phyloP scores from a whole-genome alignment of 2,797 vertebrate genomes.

The Silurus lanzhouensis region DNA sequence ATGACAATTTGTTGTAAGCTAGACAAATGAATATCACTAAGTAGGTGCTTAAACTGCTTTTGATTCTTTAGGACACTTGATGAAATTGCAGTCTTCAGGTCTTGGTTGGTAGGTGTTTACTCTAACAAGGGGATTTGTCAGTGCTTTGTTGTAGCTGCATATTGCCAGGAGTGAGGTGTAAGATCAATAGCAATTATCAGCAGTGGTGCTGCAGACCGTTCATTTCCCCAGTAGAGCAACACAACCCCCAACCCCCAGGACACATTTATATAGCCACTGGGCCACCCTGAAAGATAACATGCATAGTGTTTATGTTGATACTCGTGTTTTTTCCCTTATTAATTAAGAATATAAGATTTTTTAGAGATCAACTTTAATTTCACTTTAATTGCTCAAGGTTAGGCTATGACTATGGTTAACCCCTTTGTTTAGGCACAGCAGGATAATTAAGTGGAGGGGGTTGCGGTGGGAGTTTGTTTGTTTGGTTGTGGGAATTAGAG shows the following conservation, averaged over 20 bases:
- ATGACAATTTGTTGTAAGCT: not conserved
- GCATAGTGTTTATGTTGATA: not conserved
- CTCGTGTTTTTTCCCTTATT: not conserved
- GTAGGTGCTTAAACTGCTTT: not conserved
- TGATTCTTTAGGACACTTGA: not conserved
- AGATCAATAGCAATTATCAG: constrained; percentile 65
- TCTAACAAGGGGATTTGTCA: constrained; percentile 47
- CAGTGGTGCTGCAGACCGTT: constrained; percentile 58
- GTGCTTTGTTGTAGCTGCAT: constrained; percentile 47
- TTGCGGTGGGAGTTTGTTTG: constrained; percentile 22
- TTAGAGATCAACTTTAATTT: constrained; percentile 2
- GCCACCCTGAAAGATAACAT: not conserved
- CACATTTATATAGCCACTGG: constrained; percentile 11
- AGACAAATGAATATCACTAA: constrained; percentile 11
- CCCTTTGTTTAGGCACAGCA: constrained; percentile 4
- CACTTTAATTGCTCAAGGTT: not conserved
- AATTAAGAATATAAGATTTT: not conserved
- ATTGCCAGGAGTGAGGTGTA: constrained; percentile 46
- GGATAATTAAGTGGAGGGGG: constrained; percentile 10
- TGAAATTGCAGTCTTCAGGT: constrained; percentile 6
- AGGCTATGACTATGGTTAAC: not conserved
- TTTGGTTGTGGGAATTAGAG: constrained; percentile 57
- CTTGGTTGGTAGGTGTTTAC: constrained; percentile 12
- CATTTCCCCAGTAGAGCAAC: constrained; percentile 56
- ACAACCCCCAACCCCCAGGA: constrained; percentile 21